phyloP scores from a whole-genome alignment of 2,888 invertebrate species.

The Gasteruption jaculator region DNA sequence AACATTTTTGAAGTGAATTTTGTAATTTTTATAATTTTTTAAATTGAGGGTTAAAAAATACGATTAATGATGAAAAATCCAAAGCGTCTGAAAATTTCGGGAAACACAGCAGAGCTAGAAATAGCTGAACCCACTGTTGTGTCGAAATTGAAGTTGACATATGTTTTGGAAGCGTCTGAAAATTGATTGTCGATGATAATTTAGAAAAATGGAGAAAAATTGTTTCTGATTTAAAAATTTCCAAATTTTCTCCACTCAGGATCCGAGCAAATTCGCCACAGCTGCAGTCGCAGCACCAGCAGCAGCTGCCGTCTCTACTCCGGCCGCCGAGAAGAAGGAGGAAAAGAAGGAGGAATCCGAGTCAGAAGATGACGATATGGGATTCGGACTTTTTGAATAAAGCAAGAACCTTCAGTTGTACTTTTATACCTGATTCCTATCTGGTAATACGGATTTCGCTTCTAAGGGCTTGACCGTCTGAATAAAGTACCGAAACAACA shows the following conservation, averaged over 20 bases:
- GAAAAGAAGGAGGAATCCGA: slow-evolving; percentile 67
- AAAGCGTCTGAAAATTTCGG: slow-evolving; percentile 35
- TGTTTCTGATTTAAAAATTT: slow-evolving; percentile 9
- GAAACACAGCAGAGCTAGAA: slow-evolving; percentile 48
- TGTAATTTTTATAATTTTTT: no score
- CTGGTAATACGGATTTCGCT: neutral
- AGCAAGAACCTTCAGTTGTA: slow-evolving; percentile 12
- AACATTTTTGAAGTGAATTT: no score
- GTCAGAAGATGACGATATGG: slow-evolving; percentile 93
- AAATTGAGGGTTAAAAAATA: no score
- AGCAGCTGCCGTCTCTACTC: slow-evolving; percentile 60
- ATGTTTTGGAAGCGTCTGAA: slow-evolving; percentile 36
- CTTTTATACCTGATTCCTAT: neutral
- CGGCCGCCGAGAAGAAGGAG: slow-evolving; percentile 71
- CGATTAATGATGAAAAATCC: slow-evolving; percentile 37
- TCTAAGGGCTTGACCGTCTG: neutral
- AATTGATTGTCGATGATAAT: slow-evolving; percentile 7
- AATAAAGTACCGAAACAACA: neutral
- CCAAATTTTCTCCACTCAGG: slow-evolving; percentile 56
- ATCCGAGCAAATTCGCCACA: slow-evolving; percentile 91
- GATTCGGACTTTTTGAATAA: slow-evolving; percentile 92
- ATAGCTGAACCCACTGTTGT: slow-evolving; percentile 53
- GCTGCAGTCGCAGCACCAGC: slow-evolving; percentile 61
- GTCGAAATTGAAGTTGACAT: slow-evolving; percentile 35
- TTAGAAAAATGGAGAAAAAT: neutral